These are phyloP conservation scores for Lydus trimaculatus DNA, from an alignment of 2,888 invertebrate species.

Conservation along the genomic window DNA sequence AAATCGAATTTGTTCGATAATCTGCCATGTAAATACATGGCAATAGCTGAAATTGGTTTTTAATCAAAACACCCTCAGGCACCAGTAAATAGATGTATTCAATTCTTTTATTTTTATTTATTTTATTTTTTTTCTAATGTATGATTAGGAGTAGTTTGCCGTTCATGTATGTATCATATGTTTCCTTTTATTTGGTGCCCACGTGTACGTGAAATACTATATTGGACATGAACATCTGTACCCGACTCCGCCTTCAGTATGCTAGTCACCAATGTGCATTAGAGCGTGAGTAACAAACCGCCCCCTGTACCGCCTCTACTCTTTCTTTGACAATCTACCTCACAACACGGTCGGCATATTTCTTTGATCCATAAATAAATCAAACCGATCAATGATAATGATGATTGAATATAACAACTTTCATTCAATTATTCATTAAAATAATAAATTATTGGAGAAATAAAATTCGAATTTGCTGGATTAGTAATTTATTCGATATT, in stretches of 20 bases:
- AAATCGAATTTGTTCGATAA: not conserved
- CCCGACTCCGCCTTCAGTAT: constrained; percentile 52
- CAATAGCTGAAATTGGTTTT: not conserved
- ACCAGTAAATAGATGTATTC: not conserved
- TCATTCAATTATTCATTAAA: not conserved
- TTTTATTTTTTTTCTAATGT: not conserved
- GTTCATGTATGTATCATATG: not conserved
- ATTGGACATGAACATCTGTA: constrained; percentile 47
- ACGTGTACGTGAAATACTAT: constrained; percentile 30
- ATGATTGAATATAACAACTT: not conserved
- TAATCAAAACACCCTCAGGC: not conserved
- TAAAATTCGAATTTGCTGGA: not conserved
- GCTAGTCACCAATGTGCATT: constrained; percentile 59
- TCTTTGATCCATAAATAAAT: constrained; percentile 35
- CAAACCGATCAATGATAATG: constrained; percentile 3
- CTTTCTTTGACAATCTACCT: constrained; percentile 13
- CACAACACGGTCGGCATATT: constrained; percentile 14
- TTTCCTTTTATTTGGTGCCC: constrained; percentile 16
- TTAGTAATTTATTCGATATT: not conserved
- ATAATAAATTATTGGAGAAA: not conserved
- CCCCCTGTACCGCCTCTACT: constrained; percentile 53
- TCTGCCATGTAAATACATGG: not conserved
- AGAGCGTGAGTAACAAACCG: constrained; percentile 59
- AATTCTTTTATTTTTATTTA: not conserved
- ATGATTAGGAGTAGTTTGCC: not conserved